Percentiles rank a stretch among this genome's conserved stretches.
phyloP scores from a whole-genome alignment of 2,888 invertebrate genomes.

The Brachyptera putata region DNA sequence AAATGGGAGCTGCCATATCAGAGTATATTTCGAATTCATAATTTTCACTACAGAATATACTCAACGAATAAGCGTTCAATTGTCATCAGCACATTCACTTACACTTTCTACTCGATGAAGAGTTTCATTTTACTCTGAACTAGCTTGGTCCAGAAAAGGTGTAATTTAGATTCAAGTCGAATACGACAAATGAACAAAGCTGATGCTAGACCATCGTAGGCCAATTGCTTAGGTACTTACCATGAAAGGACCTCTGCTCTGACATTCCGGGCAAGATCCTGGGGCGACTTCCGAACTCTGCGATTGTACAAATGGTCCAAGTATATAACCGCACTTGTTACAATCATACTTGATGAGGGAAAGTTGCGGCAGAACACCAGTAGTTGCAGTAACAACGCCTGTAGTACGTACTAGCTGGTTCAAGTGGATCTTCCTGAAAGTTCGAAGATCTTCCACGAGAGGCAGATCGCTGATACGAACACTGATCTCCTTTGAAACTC shows the following conservation, averaged over 20 bases:
- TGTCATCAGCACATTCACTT: too few species aligned
- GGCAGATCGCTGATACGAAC: constrained; percentile 94
- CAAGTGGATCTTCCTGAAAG: constrained; percentile 71
- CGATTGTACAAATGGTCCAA: constrained; percentile 94
- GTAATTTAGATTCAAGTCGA: too few species aligned
- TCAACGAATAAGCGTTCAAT: too few species aligned
- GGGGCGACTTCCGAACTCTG: constrained; percentile 93
- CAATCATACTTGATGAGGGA: constrained; percentile 97
- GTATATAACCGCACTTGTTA: constrained; percentile 86
- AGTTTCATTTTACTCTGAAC: too few species aligned
- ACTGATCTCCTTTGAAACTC: constrained; percentile 91
- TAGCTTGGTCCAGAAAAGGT: too few species aligned
- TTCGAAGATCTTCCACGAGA: constrained; percentile 90
- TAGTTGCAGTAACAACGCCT: constrained; percentile 95
- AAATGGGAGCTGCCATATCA: too few species aligned
- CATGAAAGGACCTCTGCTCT: constrained; percentile 91
- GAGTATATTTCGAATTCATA: too few species aligned
- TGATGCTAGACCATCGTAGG: too few species aligned
- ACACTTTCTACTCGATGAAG: too few species aligned
- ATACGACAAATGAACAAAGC: background rate
- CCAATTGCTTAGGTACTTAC: too few species aligned
- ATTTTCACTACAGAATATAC: too few species aligned
- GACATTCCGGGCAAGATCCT: constrained; percentile 96
- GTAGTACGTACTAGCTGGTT: constrained; percentile 56
- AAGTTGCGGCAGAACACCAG: constrained; percentile 92